Evolutionary conservation across 2,888 invertebrate species (phyloP), one percentile per base, ranked within the genome.

Genomic region (Drosophila ezoana): DNA sequence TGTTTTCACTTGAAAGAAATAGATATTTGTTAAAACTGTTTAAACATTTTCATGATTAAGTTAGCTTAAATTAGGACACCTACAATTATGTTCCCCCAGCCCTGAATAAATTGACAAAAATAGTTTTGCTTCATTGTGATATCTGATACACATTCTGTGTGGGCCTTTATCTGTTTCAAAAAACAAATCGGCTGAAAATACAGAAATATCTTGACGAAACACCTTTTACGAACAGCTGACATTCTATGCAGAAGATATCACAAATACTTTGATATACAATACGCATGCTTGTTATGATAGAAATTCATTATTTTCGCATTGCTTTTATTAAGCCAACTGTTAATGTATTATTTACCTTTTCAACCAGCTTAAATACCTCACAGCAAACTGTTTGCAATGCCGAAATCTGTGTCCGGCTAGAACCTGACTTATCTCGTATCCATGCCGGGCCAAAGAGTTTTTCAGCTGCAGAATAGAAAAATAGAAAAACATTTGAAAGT

Each of bases 401-500:
- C 33, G 9, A 56, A 62, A 53, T 49, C 49, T 35, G n/a, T 33
- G 60, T 47, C 37, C 65, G 53, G 54, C 43, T 60, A 9, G 54
- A 58, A 32, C 43, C 53, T 51, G 65, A 51, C 66, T 78, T 59
- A 74, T 72, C 66, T 63, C 35, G 33, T 48, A 59, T 48, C 23
- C 58, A 48, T 37, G 54, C 47, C 54, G 56, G 56, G 66, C 56
- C 20, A 73, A 63, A 78, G 60, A 47, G 62, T 63, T 70, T 69
- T 48, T 28, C 37, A 65, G 76, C 65, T 54, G 40, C 63, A 40
- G 28, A 51, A 35, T 38, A 40, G 8, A 9, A 9, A 14, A 37
- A 64, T 23, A n/a, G 16, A 54, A 63, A 66, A 58, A 60, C 59
- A 79, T 71, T 79, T 58, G 58, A 65, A 74, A 69, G 85, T 81